A percentile compares a stretch with the other conserved stretches of the same genome.
phyloP scores from a whole-genome alignment of 2,888 invertebrate genomes.

The Plagiodera versicolora region DNA sequence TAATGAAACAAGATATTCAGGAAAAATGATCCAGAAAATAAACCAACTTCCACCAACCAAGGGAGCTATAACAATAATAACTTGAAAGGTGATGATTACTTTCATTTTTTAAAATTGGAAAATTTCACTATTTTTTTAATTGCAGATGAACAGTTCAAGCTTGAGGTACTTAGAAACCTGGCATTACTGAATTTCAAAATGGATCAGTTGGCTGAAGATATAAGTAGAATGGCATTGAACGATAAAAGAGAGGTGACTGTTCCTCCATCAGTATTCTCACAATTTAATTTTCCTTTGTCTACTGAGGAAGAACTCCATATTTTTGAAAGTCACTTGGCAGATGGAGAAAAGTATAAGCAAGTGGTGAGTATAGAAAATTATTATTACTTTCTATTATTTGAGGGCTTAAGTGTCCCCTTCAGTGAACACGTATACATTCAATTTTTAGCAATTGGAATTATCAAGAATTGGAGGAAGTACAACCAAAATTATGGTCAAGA shows the following conservation, averaged over 20 bases:
- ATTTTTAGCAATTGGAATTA: conserved; percentile 7
- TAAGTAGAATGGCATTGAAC: background rate
- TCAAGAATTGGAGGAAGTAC: conserved; percentile 12
- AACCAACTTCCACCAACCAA: too few species aligned
- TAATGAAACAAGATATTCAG: too few species aligned
- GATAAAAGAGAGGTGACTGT: conserved; percentile 3
- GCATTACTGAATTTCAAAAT: conserved; percentile 9
- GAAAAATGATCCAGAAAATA: too few species aligned
- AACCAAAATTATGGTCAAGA: conserved; percentile 11
- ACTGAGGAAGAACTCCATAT: conserved; percentile 8
- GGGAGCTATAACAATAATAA: too few species aligned
- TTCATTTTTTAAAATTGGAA: background rate
- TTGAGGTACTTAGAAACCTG: conserved; percentile 8
- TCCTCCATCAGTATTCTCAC: conserved; percentile 7
- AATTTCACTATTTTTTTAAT: background rate
- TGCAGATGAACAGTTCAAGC: conserved; percentile 11
- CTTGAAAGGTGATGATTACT: background rate
- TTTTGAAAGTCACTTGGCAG: conserved; percentile 5
- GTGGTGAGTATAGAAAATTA: conserved; percentile 9
- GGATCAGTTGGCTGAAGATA: conserved; percentile 12
- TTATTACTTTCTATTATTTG: too few species aligned
- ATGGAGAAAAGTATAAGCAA: conserved; percentile 8
- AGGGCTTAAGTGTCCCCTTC: too few species aligned
- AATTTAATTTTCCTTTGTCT: conserved; percentile 9
- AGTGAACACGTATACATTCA: too few species aligned